phyloP scores from a whole-genome alignment of 2,113 vertebrate genomes.

The Mobula hypostoma region DNA sequence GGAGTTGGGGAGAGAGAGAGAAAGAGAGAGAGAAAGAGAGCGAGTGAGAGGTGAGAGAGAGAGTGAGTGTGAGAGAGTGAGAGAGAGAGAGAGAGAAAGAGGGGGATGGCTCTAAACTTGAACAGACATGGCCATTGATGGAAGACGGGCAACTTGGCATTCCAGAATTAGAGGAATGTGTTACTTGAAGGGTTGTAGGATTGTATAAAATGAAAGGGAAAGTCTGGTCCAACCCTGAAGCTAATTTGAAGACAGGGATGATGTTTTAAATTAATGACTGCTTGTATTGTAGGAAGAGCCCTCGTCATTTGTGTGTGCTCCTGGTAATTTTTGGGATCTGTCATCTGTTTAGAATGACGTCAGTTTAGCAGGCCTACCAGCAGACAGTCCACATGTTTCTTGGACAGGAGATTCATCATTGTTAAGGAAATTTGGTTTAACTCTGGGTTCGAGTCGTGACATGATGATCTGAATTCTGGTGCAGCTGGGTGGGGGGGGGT shows the following conservation, averaged over 20 bases:
- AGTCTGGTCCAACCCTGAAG: neutral
- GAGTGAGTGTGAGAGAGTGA: neutral
- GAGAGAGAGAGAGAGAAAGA: neutral
- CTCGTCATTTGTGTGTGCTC: no score
- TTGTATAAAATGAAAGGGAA: neutral
- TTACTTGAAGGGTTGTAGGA: neutral
- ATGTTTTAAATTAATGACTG: neutral
- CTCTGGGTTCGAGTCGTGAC: neutral
- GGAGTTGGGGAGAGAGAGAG: no score
- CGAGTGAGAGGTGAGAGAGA: neutral
- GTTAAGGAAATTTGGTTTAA: neutral
- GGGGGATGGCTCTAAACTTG: neutral
- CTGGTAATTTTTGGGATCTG: neutral
- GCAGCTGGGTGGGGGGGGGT: neutral
- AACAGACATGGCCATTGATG: neutral
- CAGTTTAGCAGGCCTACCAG: neutral
- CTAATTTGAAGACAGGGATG: neutral
- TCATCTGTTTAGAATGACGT: constrained; percentile 11
- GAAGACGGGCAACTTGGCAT: neutral
- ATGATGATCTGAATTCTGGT: neutral
- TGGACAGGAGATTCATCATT: neutral
- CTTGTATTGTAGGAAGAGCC: neutral
- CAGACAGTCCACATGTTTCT: neutral
- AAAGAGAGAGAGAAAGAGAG: neutral
- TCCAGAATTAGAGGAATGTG: neutral